Evolutionary conservation across 2,888 invertebrate genomes (phyloP).

Genomic region (Cecidostiba fungosa): DNA sequence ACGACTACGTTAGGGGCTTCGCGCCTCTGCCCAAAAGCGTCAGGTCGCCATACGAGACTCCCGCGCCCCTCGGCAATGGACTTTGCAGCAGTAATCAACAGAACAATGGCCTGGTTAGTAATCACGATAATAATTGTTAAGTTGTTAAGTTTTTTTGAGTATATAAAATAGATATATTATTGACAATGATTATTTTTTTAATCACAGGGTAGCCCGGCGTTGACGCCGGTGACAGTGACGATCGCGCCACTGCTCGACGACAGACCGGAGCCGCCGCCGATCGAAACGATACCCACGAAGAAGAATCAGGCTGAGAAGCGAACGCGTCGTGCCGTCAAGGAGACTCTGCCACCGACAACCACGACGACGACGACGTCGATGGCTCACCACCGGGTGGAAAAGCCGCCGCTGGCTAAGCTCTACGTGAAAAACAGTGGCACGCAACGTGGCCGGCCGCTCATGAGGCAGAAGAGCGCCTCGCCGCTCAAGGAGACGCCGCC

Average conservation of each 20-base stretch:
- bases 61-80: conserved; percentile 65
- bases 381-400: conserved; percentile 70
- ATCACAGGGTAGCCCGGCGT: conserved; percentile 8
- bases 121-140: too few species aligned
- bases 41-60: conserved; percentile 83
- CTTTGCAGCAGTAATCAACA: conserved; percentile 65
- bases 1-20: conserved; percentile 96
- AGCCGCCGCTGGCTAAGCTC: conserved; percentile 85
- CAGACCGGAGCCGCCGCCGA: conserved; percentile 94
- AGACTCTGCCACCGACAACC: conserved; percentile 79
- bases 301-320: conserved; percentile 90
- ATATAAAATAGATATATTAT: too few species aligned
- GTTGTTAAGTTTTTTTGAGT: too few species aligned
- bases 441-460: conserved; percentile 85
- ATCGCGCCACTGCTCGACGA: conserved; percentile 82
- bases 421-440: conserved; percentile 89
- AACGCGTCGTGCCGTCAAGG: conserved; percentile 86
- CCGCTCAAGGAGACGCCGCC: conserved; percentile 87
- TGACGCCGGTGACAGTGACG: conserved; percentile 82
- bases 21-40: conserved; percentile 93
- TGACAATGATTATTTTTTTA: not conserved
- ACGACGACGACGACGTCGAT: not conserved
- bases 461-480: conserved; percentile 87
- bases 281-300: conserved; percentile 94
- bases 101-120: conserved; percentile 67